Base-by-base conservation (phyloP, 2,797 vertebrate species). In the Odontamblyopus lacepedii region DNA sequence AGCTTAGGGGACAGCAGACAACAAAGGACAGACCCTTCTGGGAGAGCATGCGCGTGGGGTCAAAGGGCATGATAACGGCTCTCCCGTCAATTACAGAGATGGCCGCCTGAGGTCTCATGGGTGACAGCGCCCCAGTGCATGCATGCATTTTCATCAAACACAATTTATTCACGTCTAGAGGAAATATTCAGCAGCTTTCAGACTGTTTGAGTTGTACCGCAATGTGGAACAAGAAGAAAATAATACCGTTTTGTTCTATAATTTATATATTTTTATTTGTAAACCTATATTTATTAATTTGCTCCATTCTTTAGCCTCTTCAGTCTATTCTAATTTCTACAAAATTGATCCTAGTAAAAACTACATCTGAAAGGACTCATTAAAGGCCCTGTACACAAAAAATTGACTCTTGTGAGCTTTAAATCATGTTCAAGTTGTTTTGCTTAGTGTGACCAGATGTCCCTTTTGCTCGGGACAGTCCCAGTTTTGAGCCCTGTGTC, bases 1-100 rank as follows among this genome's bases (percentile, higher is more conserved):
- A 63, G 67, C 70, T 63, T 78, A 59, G 12, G 57, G 57, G 57
- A 60, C 57, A 60, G 60, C 76, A 83, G 83, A 83, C 77, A 83
- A 90, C 87, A 91, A 90, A 65, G 87, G 85, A 88, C 78, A 50
- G 55, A 41, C 85, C 85, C 90, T 89, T 89, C 88, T 91, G 88
- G 85, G 67, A 69, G 70, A 65, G 62, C 2, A 38, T 8, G 61
- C 68, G 80, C 69, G 35, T 29, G 26, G 72, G 74, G 85, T 78
- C 87, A 65, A 72, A 84, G 87, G 89, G 87, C 89, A 89, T 13
- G 35, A 69, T 66, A n/a, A 81, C 67, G 48, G 27, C 44, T 78
- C 68, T 53, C 61, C 4, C 70, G 67, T 61, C 83, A 79, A 87
- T 85, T 78, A 81, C 65, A 74, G 67, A 13, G 57, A 83, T 5